Percentiles rank a stretch among this genome's conserved stretches.
These are phyloP conservation scores for Drosophila quinaria DNA, from an alignment of 2,888 invertebrate species.

Conservation along the genomic window DNA sequence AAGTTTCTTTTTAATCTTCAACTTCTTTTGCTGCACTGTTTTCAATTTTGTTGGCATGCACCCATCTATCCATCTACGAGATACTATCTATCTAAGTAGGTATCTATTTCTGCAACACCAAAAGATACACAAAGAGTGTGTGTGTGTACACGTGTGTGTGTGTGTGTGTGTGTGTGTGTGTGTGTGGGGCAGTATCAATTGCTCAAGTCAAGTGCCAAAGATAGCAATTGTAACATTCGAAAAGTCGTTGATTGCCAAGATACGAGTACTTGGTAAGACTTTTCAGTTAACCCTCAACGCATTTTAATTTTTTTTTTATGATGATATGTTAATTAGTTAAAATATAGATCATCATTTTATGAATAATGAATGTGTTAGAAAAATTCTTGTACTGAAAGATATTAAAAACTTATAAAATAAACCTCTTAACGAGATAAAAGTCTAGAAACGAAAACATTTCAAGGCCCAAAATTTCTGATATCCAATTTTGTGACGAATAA, in stretches of 20 bases:
- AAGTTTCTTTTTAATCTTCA: slow-evolving; percentile 59
- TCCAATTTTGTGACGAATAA: no score
- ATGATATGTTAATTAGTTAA: no score
- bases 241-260: slow-evolving; percentile 42
- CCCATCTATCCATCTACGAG: slow-evolving; percentile 24
- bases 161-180: background rate
- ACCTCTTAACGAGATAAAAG: no score
- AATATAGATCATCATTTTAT: no score
- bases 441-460: no score
- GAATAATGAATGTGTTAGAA: no score
- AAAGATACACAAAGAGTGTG: slow-evolving; percentile 1
- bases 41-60: slow-evolving; percentile 54
- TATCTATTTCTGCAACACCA: slow-evolving; percentile 36
- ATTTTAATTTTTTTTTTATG: background rate
- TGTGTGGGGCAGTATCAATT: slow-evolving; percentile 39
- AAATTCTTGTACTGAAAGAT: background rate
- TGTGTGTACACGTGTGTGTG: background rate
- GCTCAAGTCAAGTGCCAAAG: slow-evolving; percentile 55
- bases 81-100: slow-evolving; percentile 27
- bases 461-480: no score
- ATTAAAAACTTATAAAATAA: background rate
- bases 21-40: slow-evolving; percentile 30
- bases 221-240: slow-evolving; percentile 44
- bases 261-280: background rate
- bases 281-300: slow-evolving; percentile 8